phyloP scores from a whole-genome alignment of 2,113 vertebrate species.

The Globicephala melas region DNA sequence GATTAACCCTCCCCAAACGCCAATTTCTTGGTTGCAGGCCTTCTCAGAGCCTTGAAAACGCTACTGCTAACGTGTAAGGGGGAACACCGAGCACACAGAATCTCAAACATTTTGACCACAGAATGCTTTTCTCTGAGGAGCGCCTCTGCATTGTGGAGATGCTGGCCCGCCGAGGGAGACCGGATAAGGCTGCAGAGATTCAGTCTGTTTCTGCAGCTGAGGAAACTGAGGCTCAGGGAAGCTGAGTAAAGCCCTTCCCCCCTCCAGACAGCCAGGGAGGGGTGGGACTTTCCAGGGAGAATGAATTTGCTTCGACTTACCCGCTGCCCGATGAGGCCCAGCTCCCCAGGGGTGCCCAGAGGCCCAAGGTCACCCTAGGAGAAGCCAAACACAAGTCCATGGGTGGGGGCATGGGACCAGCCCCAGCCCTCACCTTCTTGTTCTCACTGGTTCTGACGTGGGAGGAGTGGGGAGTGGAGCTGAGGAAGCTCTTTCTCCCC shows the following conservation, averaged over 20 bases:
- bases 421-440: background rate
- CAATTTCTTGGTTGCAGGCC: background rate
- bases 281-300: background rate
- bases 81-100: background rate
- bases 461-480: background rate
- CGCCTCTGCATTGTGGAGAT: background rate
- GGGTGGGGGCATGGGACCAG: background rate
- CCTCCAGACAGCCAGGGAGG: background rate
- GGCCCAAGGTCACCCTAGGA: conserved; percentile 89
- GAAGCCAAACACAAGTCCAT: conserved; percentile 43
- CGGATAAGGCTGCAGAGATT: rapidly evolving
- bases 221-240: background rate
- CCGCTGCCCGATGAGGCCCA: conserved; percentile 91
- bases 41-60: background rate
- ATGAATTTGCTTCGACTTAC: conserved; percentile 80
- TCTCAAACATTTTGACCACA: background rate
- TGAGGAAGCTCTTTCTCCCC: background rate
- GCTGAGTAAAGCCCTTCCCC: background rate
- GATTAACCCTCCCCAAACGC: background rate
- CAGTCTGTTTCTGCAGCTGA: background rate
- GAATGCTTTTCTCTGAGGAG: background rate
- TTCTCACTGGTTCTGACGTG: background rate
- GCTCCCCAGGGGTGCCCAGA: conserved; percentile 88
- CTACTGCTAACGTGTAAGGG: too few relatives aligned
- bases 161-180: background rate